Conservation (phyloP, 1,140 invertebrate genomes). For the Caenorhabditis latens region DNA sequence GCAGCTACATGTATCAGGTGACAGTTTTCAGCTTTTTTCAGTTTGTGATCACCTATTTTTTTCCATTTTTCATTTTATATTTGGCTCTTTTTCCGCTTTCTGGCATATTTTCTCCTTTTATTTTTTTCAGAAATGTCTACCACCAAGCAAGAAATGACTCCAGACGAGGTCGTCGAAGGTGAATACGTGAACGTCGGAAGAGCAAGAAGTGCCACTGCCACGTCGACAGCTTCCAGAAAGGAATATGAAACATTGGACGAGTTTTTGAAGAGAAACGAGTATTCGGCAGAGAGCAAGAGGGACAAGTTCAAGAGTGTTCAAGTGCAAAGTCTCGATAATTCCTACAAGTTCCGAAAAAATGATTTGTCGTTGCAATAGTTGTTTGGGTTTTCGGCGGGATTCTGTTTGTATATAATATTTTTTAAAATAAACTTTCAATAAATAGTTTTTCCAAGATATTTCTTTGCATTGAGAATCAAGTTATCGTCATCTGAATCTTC, state of each 20-base stretch:
- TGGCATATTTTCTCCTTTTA: not conserved
- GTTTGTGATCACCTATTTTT: not conserved
- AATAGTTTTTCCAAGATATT: not conserved
- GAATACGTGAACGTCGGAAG: slow-evolving; percentile 40
- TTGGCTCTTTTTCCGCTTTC: not conserved
- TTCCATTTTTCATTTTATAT: slow-evolving; percentile 1
- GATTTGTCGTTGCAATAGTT: slow-evolving; percentile 39
- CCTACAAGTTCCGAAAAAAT: slow-evolving; percentile 29
- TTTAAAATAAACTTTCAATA: not conserved
- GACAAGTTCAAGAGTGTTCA: slow-evolving; percentile 34
- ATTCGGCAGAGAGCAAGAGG: slow-evolving; percentile 10
- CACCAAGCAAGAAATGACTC: not conserved
- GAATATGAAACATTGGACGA: slow-evolving; percentile 23
- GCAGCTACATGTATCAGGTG: not conserved
- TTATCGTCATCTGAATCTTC: too few species aligned
- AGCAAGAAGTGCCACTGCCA: slow-evolving; percentile 32
- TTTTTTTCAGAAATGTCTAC: slow-evolving; percentile 21
- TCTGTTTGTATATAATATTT: slow-evolving; percentile 6
- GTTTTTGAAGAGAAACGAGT: slow-evolving; percentile 50
- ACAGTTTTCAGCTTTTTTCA: slow-evolving; percentile 2
- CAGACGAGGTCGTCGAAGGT: slow-evolving; percentile 23
- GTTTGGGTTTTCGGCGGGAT: not conserved
- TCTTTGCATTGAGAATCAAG: too few species aligned
- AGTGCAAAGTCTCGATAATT: slow-evolving; percentile 47
- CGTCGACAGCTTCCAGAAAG: slow-evolving; percentile 27